Evolutionary conservation across 1,140 invertebrate genomes (phyloP), one percentile per base, ranked within the genome.

Genomic region (Adelges cooleyi): DNA sequence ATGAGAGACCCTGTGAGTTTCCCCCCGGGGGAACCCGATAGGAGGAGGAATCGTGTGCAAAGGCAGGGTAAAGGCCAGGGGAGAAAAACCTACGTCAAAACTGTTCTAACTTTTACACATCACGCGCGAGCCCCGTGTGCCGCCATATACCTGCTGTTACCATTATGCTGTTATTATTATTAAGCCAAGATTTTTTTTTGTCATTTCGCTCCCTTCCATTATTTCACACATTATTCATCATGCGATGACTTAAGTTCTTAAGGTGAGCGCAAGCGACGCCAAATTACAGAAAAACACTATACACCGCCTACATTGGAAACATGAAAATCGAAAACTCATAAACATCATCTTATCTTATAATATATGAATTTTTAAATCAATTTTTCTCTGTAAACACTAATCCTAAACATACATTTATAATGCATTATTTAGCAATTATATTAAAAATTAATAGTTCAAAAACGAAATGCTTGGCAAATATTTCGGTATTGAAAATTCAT

Each of bases 1-100:
- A 59, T 44, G 38, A 59, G 38, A 59, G 54, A 56, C 53, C 53
- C 53, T 33, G 29, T 33, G 29, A 8, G 36, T 56, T 56, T 38
- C 53, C 53, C 53, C 36, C 53, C 20, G 38, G 53, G 53, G 53
- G 13, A 38, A 56, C 53, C 52, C 53, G 20, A 11, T 3, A 10
- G 46, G 46, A 1, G 46, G 8, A 23, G 13, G 49, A 25, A 42
- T 4, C 3, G 9, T 3, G n/a, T 42, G 40, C n/a, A 17, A 15
- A 42, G 29, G 25, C 25, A 18, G 51, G 20, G 51, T 53, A 22
- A 33, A 18, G 29, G 51, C 8, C 51, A 27, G 6, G 18, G 11
- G 29, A 33, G 29, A 33, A 53, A 38, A 53, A 38, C 51, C 51
- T 40, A 40, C 52, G 36, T 54, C 52, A 54, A 54, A 54, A 54